Conservation (phyloP, 1,140 invertebrate species). For the Pararge aegeria region DNA sequence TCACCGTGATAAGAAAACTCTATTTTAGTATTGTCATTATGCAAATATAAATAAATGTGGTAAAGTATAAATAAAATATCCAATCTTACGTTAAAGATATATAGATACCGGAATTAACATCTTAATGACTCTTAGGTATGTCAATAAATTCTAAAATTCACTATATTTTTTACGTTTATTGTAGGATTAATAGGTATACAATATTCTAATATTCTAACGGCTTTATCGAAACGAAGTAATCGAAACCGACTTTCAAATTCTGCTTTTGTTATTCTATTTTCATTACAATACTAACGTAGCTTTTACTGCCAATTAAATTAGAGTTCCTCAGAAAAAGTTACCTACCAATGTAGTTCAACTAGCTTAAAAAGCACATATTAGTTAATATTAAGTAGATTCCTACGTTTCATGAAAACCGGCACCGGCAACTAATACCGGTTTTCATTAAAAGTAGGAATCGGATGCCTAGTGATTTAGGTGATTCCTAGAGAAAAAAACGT, state of each 20-base stretch:
- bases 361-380: too few relatives aligned
- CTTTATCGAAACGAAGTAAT: not conserved
- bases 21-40: too few relatives aligned
- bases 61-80: not conserved
- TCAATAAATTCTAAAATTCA: not conserved
- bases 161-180: not conserved
- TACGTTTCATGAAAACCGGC: too few relatives aligned
- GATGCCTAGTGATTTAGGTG: too few relatives aligned
- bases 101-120: not conserved
- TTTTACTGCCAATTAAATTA: not conserved
- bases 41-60: not conserved
- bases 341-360: too few relatives aligned
- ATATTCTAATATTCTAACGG: constrained; percentile 9
- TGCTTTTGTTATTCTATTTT: constrained; percentile 15
- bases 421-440: too few relatives aligned
- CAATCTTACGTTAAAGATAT: not conserved
- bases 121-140: not conserved
- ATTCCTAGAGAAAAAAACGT: too few relatives aligned
- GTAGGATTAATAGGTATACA: not conserved
- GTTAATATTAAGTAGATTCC: too few relatives aligned
- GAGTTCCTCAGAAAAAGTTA: too few relatives aligned
- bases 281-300: not conserved
- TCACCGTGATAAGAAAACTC: too few relatives aligned
- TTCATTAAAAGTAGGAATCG: too few relatives aligned
- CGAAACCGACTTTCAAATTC: constrained; percentile 20